Evolutionary conservation across 2,888 invertebrate species (phyloP), one percentile per base, ranked within the genome.

Genomic region (Eilema sororculum): DNA sequence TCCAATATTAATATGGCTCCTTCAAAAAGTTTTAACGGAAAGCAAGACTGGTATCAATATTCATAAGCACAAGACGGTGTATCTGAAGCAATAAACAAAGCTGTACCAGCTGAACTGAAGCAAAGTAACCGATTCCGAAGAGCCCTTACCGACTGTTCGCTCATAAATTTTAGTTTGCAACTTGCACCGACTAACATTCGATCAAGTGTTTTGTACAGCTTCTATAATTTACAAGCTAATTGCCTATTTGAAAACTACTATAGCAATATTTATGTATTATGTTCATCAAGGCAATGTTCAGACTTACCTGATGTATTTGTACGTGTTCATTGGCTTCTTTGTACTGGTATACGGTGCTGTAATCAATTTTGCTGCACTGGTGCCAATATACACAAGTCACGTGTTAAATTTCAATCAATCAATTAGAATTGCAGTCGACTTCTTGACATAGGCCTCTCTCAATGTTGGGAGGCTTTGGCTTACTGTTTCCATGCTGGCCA

Each of bases 111-210:
- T 87, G 85, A 87, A 88, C 87, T 85, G 86, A 86, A 87, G 89
- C 88, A 86, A 86, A 90, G 91, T 87, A 91, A 92, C 90, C 90
- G 89, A 90, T 89, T 87, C 84, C 83, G 78, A 87, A 88, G 89
- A 91, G 90, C 89, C 90, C 90, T 91, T 90, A 89, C 90, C 91
- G 90, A 90, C 86, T 84, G 85, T 84, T 85, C 84, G 87, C 90
- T 91, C 95, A 92, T 95, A 94, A 95, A 95, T 95, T 94, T 92
- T 90, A 93, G 93, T 94, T 95, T 93, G 91, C 90, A 94, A 95
- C 88, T 95, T 93, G 93, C 92, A 92, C 86, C 87, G 90, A 88
- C 90, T 88, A 93, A 91, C 92, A 91, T 93, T 93, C 92, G 94
- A 95, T 95, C 94, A 94, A 90, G 91, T 89, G 87, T 93, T 94